Evolutionary conservation across 2,888 invertebrate genomes (phyloP), one percentile per base, ranked within the genome.

Genomic region (Cephus rjabovi): DNA sequence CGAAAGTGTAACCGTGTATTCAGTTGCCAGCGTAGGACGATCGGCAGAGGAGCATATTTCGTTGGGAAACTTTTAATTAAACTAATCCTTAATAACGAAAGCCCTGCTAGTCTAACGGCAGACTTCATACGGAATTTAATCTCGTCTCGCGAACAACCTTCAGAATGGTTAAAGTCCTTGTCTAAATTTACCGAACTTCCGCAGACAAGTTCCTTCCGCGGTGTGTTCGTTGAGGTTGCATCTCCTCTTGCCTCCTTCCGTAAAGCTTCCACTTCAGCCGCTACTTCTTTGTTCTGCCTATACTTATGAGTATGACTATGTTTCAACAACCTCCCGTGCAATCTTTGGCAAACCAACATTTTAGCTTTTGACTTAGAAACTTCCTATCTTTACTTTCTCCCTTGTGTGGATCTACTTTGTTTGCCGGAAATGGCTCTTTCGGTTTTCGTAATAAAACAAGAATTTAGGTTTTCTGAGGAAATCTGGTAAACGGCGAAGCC

Each of bases 11-110:
- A 9, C 23, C 56, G 23, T 23, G 56, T 56, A 56, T 56, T 23
- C 23, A 2, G 9, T 23, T 56, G 23, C 56, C 23, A 23, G 23
- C 23, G 9, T 23, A 56, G 9, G 56, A 15, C 30, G 30, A 71
- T 71, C 30, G 71, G 12, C 71, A 75, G 75, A 71, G 78, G 37
- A 80, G 76, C 56, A 69, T 56, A 23, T 68, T 33, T 76, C 77
- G 69, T 56, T 31, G 77, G 33, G 15, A 73, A 77, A 77, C 77
- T 77, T 77, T 77, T 77, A 77, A 77, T 77, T 77, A 77, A 77
- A 68, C 77, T 74, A 77, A 71, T 71, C 30, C 71, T 31, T 30
- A 71, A 77, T 77, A 77, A 77, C 30, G 73, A 35, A 37, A 71
- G 34, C 12, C 77, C 31, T 40, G 74, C 73, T 56, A 56, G 56